These are phyloP conservation scores for Tolypeutes matacus DNA, from an alignment of 2,797 vertebrate genomes.

Conservation along the genomic window DNA sequence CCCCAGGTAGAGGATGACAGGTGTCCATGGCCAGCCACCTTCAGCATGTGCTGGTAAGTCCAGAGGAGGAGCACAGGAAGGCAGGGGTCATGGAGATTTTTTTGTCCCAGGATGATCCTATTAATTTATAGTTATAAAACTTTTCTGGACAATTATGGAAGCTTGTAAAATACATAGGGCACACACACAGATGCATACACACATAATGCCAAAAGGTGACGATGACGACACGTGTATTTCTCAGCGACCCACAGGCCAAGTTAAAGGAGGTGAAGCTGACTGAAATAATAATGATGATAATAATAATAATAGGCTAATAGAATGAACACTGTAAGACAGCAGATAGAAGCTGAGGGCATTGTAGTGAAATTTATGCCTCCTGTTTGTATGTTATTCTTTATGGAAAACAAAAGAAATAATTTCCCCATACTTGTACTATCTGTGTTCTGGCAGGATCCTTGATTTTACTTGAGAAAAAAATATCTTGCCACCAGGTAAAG, in stretches of 20 bases:
- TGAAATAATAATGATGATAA: background rate
- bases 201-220: background rate
- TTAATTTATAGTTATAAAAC: background rate
- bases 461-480: constrained; percentile 29
- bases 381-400: constrained; percentile 9
- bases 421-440: background rate
- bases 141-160: background rate
- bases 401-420: background rate
- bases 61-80: background rate
- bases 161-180: too few species aligned
- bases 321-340: background rate
- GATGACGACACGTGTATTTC: background rate
- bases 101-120: background rate
- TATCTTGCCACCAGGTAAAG: background rate
- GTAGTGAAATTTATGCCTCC: background rate
- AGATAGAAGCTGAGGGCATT: background rate
- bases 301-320: background rate
- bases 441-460: background rate
- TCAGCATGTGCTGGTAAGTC: background rate
- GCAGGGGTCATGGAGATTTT: background rate
- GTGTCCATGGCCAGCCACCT: background rate
- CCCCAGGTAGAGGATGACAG: too few species aligned
- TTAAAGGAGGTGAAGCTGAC: background rate
- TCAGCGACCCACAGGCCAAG: background rate
- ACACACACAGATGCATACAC: background rate